Evolutionary conservation across 2,113 vertebrate species (phyloP).

Genomic region (Leptocoma aspasia): DNA sequence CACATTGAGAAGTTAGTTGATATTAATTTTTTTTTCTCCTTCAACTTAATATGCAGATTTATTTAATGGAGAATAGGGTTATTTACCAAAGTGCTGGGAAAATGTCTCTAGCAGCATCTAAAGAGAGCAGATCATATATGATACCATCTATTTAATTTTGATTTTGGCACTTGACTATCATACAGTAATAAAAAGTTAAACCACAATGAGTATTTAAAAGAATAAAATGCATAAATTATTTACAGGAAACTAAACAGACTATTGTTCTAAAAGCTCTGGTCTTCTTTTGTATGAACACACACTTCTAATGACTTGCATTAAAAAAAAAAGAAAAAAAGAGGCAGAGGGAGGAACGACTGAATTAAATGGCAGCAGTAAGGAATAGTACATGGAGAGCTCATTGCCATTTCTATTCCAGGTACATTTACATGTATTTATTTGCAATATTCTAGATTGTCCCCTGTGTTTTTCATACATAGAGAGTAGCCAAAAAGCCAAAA

Average conservation of each 20-base stretch:
- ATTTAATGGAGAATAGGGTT: background rate
- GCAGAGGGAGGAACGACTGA: background rate
- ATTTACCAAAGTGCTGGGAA: background rate
- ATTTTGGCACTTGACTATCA: background rate
- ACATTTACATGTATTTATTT: background rate
- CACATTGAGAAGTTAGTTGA: background rate
- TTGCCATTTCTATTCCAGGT: background rate
- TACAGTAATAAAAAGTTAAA: background rate
- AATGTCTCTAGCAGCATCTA: background rate
- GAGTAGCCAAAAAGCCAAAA: too few relatives aligned
- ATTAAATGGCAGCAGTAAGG: background rate
- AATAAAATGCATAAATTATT: background rate
- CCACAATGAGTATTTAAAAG: background rate
- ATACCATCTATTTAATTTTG: background rate
- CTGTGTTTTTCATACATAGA: fast-evolving
- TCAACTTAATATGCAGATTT: background rate
- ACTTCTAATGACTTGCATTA: background rate
- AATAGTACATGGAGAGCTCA: background rate
- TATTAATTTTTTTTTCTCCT: background rate
- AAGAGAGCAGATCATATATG: background rate
- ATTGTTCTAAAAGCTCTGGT: background rate
- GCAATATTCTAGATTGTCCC: background rate
- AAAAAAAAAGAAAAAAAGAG: background rate
- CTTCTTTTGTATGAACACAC: background rate
- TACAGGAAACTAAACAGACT: background rate